phyloP scores from a whole-genome alignment of 2,113 vertebrate genomes.

The Psittacara wagleri region DNA sequence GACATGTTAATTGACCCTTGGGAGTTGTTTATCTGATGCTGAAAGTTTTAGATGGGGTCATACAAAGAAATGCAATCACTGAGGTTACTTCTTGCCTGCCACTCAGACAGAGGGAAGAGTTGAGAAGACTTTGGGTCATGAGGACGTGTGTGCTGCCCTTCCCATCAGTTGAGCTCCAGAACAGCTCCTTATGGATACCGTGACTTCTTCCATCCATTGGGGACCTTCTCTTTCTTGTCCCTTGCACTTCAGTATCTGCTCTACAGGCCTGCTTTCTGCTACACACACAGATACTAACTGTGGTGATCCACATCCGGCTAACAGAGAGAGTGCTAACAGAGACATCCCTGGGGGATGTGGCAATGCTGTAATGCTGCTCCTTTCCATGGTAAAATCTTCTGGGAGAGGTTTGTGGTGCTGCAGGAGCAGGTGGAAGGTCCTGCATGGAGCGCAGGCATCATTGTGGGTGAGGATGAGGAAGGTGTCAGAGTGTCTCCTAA shows the following conservation, averaged over 20 bases:
- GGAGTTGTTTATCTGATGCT: constrained; percentile 72
- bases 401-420: background rate
- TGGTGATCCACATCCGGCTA: background rate
- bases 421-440: background rate
- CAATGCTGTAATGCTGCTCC: background rate
- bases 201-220: background rate
- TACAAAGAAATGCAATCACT: constrained; percentile 46
- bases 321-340: background rate
- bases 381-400: background rate
- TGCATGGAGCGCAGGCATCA: background rate
- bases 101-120: background rate
- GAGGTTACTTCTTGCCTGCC: constrained; percentile 37
- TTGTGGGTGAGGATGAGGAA: background rate
- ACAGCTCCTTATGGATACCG: rapidly evolving
- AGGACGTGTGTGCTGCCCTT: background rate
- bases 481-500: background rate
- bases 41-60: constrained; percentile 67
- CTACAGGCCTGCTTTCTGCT: background rate
- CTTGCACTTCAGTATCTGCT: background rate
- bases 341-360: background rate
- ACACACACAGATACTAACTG: background rate
- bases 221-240: background rate
- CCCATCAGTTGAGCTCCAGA: background rate
- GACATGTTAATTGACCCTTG: constrained; percentile 84
- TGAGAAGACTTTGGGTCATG: background rate